Conservation (phyloP, 2,797 vertebrate genomes). For the Carduelis carduelis region DNA sequence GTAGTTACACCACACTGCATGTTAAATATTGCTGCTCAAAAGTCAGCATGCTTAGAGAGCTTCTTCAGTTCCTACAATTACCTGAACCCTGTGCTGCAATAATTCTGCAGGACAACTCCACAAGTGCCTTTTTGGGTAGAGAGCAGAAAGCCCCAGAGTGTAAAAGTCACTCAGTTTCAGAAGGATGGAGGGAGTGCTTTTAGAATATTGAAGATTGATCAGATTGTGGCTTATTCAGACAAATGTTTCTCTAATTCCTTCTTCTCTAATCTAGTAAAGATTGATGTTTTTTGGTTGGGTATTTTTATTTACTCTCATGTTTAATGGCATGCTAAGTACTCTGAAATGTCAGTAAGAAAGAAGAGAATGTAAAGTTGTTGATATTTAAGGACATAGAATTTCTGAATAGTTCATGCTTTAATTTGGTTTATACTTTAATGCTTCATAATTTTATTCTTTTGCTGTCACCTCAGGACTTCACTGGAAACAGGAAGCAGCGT, state of each 20-base stretch:
- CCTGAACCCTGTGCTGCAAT: background rate
- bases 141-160: background rate
- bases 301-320: background rate
- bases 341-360: background rate
- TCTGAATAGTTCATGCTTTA: background rate
- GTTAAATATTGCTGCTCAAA: background rate
- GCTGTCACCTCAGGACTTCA: slow-evolving; percentile 67
- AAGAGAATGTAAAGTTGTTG: background rate
- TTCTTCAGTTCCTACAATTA: background rate
- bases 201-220: background rate
- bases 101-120: background rate
- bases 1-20: background rate
- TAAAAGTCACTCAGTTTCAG: background rate
- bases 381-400: background rate
- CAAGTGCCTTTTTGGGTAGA: background rate
- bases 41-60: rapidly evolving
- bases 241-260: background rate
- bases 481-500: slow-evolving; percentile 73
- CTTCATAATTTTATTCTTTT: slow-evolving; percentile 61
- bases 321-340: slow-evolving; percentile 6
- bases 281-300: background rate
- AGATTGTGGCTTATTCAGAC: background rate
- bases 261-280: background rate
- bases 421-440: background rate
- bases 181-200: background rate